Evolutionary conservation across 2,797 vertebrate species (phyloP), one percentile per base, ranked within the genome.

Genomic region (Gambelia wislizenii): DNA sequence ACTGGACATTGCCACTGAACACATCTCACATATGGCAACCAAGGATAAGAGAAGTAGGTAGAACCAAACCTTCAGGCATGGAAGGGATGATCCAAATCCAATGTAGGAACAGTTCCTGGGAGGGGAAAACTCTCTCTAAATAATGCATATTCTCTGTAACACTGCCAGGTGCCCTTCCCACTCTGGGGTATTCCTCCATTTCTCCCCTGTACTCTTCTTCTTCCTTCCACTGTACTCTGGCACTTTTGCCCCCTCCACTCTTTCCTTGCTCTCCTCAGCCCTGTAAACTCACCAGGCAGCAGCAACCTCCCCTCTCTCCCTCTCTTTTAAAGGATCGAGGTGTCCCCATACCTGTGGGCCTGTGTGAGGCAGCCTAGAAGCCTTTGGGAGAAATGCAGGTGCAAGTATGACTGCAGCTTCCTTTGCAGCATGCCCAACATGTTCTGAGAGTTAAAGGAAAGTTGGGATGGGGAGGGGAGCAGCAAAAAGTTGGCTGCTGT

Each of bases 21-120:
- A 99, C 99, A 0, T 96, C 98, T 27, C 98, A 99, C 91, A 93
- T 99, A 92, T 99, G 99, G 99, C 98, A 99, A 9, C 99, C 99
- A 64, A 97, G 98, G 59, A 99, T 99, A 25, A 96, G 98, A 97
- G 99, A 99, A 97, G 99, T 99, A 94, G 69, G 36, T 3, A 56
- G 84, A 67, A 5, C 0, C n/a, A 52, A 47, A 30, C 39, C 78
- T 69, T 61, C 61, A 82, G 12, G 25, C 67, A 52, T 36, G 1
- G 20, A 12, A 30, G 25, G 30, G 16, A 42, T 20, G 18, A 64
- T 0, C 9, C 33, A 49, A 20, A 1, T 30, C 30, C 16, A 6
- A 18, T 33, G 16, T n/a, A 75, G 54, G 14, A 59, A 22, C 70
- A 44, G 4, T 85, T 79, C 20, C 9, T 70, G 76, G 52, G 83